Base-by-base conservation (phyloP, 92 coral and sea anemone species). In the Epizoanthus ramosus region DNA sequence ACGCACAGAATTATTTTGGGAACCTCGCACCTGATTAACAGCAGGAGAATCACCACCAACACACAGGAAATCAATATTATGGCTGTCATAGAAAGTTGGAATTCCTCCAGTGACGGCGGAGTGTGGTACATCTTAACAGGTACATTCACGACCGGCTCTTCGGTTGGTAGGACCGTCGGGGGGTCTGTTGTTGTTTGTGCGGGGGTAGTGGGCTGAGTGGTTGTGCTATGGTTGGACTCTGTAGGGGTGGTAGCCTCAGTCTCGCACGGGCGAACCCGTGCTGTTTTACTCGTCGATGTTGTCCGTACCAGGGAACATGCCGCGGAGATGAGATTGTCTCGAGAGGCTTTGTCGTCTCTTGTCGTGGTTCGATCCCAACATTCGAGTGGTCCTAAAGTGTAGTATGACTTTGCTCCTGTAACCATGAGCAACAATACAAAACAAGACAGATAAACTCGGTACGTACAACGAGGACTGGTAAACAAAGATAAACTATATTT, bases 311-410 rank as follows among this genome's bases (percentile, higher is more conserved):
- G 89, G 16, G 69, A 70, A 66, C 92, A 89, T 8, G 88, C 89
- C 8, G 23, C 85, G 8, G 72, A 68, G 21, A 89, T 61, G 14
- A 89, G 63, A 13, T 67, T 45, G 3, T 61, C 65, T 19, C 73
- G 85, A 10, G 85, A 84, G 35, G 79, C 80, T 45, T 25, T 69
- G 18, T 19, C 16, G 41, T 16, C 4, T 61, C 63, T 77, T 61
- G 17, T 31, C 21, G n/a, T 15, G n/a, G 71, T 35, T 50, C 82
- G 15, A 50, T 50, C 99, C 96, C 95, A 96, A 45, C 99, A 96
- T 79, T 96, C 99, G 57, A 96, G 88, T 23, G 98, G 92, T 6
- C 99, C 99, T 7, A 96, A 83, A 6, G 84, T 80, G 80, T 91
- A 94, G 76, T 84, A 84, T 18, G 98, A 90, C n/a, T 53, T 81